Base-by-base conservation (phyloP, 2,797 vertebrate species). In the Phaenicophaeus curvirostris region DNA sequence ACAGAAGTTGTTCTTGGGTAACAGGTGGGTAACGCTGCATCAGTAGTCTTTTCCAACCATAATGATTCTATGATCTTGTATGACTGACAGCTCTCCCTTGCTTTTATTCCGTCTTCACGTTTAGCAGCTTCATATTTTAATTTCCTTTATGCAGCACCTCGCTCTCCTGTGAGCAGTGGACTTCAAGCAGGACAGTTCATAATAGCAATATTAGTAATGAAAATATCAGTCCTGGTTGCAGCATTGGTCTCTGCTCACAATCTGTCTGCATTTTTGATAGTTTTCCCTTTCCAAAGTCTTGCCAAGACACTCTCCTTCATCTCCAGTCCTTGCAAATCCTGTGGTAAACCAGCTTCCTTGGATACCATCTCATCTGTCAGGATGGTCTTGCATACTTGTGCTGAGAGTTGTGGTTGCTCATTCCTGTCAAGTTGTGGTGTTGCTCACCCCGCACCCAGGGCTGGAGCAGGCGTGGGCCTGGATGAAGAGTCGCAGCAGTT, bases 401-500 rank as follows among this genome's bases (percentile, higher is more conserved):
- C 20, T 27, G n/a, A 5, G 44, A 15, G 12, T 3, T 4, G 4
- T 28, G 65, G 18, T n/a, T 46, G 14, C 23, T 1, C 15, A 0
- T 9, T 20, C 30, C 6, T 58, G 28, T 16, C 35, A 15, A 3
- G 15, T 21, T 14, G 20, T 48, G 46, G 20, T 24, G 46, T 24
- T 48, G 21, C 21, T 48, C 21, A 23, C 46, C 46, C 21, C 12
- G 46, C 10, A 12, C 24, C 46, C 46, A 48, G 21, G 31, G 42
- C 54, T 33, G 72, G 35, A 33, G 35, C 68, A 37, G 80, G 54
- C 72, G 2, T 41, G 44, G 28, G 16, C 28, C 11, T 2, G 14
- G 25, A 21, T 0, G 1, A 21, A 23, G 58, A 37, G 19, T 2
- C 1, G 3, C 13, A 46, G 37, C 2, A 4, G 17, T 18, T 21